Percentiles rank a stretch among this genome's conserved stretches.
phyloP scores from a whole-genome alignment of 2,888 invertebrate species.

The Limnephilus marmoratus region DNA sequence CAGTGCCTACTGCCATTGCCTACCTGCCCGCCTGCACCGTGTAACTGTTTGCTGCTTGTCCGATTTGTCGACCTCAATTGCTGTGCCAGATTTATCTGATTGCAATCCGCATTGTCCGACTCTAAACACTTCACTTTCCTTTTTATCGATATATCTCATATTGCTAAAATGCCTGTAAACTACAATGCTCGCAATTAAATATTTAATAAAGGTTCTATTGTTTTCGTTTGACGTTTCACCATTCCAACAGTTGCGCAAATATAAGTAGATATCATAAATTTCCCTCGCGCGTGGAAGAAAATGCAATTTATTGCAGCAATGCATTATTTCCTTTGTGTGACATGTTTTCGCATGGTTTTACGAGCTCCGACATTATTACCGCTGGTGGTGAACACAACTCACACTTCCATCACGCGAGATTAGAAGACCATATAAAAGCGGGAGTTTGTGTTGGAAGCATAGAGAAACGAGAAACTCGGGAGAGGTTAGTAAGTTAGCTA shows the following conservation, averaged over 20 bases:
- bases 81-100: constrained; percentile 38
- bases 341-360: constrained; percentile 5
- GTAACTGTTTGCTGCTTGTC: constrained; percentile 17
- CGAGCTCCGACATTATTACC: neutral
- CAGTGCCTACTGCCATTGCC: no score
- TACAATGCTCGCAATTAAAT: neutral
- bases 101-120: constrained; percentile 48
- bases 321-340: neutral
- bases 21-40: neutral
- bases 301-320: neutral
- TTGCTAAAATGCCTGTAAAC: neutral
- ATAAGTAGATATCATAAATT: neutral
- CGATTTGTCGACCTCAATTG: constrained; percentile 42
- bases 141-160: constrained; percentile 44
- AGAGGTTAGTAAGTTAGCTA: neutral
- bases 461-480: constrained; percentile 26
- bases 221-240: neutral
- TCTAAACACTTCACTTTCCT: constrained; percentile 52
- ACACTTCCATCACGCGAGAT: neutral
- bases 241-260: neutral
- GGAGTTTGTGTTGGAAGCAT: neutral
- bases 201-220: neutral
- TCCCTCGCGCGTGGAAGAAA: no score
- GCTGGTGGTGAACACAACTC: neutral
- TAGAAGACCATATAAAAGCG: neutral